Percentiles rank a stretch among this genome's conserved stretches.
These are phyloP conservation scores for Spodoptera littoralis DNA, from an alignment of 2,888 invertebrate species.

Conservation along the genomic window DNA sequence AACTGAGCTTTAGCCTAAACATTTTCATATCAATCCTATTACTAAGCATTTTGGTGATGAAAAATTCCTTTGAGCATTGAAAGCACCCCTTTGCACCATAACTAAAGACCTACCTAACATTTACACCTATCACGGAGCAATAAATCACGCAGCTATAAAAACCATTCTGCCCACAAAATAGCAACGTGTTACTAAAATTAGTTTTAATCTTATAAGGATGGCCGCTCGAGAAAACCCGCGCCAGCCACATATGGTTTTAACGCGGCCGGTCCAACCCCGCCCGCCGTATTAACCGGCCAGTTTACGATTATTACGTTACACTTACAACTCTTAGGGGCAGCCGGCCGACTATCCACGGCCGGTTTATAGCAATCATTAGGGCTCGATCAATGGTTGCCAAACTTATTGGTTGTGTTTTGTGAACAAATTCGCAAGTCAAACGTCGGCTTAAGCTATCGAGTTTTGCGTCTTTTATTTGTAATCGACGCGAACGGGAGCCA, in stretches of 20 bases:
- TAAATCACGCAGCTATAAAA: constrained; percentile 26
- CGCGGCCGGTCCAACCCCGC: constrained; percentile 60
- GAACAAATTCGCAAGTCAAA: constrained; percentile 18
- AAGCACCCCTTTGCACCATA: not conserved
- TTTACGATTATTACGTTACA: constrained; percentile 74
- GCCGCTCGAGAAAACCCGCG: constrained; percentile 50
- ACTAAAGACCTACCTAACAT: not conserved
- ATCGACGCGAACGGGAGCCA: too few relatives aligned
- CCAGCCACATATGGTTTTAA: constrained; percentile 73
- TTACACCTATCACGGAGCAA: constrained; percentile 8
- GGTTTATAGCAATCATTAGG: constrained; percentile 72
- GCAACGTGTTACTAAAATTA: constrained; percentile 56
- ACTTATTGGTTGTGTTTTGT: constrained; percentile 40
- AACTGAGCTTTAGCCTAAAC: too few relatives aligned
- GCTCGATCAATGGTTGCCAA: constrained; percentile 60
- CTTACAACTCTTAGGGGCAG: constrained; percentile 67
- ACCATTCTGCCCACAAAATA: constrained; percentile 31
- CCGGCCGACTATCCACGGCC: constrained; percentile 61
- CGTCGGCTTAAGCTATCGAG: constrained; percentile 3
- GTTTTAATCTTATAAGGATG: constrained; percentile 66
- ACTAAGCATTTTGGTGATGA: too few relatives aligned
- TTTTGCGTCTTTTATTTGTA: not conserved
- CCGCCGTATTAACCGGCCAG: constrained; percentile 67
- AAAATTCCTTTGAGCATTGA: too few relatives aligned
- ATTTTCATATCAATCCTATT: too few relatives aligned